Percentiles rank a stretch among this genome's conserved stretches.
phyloP scores from a whole-genome alignment of 2,797 vertebrate genomes.

The Eulemur albifrons region DNA sequence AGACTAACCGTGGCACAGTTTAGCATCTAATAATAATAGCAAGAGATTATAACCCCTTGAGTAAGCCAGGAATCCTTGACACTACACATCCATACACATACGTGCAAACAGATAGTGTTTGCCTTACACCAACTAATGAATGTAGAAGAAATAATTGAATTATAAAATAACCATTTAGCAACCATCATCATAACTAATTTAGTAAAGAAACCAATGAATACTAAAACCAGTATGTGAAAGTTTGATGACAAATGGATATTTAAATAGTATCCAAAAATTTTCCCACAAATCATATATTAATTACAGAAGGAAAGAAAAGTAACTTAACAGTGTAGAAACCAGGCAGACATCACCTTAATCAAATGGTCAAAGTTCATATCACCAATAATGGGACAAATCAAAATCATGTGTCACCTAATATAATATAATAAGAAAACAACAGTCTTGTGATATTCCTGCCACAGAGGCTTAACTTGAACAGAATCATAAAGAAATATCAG shows the following conservation, averaged over 20 bases:
- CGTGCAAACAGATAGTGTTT: not conserved
- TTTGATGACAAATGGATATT: not conserved
- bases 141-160: not conserved
- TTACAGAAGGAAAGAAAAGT: not conserved
- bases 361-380: not conserved
- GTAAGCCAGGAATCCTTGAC: not conserved
- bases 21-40: not conserved
- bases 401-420: not conserved
- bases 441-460: not conserved
- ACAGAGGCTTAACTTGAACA: not conserved
- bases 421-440: not conserved
- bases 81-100: not conserved
- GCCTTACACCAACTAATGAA: not conserved
- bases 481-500: not conserved
- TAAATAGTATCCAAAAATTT: not conserved
- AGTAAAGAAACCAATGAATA: not conserved
- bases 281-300: not conserved
- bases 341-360: not conserved
- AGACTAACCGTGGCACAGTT: not conserved
- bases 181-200: not conserved
- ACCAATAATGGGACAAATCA: not conserved
- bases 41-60: not conserved
- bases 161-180: not conserved
- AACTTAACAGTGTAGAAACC: not conserved
- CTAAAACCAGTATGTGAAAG: not conserved